Evolutionary conservation across 2,797 vertebrate genomes (phyloP).

Genomic region (Gallirallus australis): DNA sequence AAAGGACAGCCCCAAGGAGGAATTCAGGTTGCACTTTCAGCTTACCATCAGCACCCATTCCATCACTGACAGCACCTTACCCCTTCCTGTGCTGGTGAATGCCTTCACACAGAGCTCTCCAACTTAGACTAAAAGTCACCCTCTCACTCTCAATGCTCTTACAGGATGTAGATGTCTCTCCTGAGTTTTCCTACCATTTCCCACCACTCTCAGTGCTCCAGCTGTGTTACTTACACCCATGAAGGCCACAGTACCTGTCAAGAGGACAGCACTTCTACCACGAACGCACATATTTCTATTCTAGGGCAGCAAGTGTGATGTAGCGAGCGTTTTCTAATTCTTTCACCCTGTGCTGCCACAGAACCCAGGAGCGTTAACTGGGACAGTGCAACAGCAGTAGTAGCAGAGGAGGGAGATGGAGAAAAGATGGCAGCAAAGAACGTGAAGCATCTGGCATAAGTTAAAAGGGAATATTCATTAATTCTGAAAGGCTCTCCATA

Average conservation of each 20-base stretch:
- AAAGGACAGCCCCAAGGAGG: background rate
- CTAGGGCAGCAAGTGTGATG: background rate
- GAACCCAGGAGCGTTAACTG: background rate
- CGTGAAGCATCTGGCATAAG: background rate
- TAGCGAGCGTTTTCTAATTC: background rate
- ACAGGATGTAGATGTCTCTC: background rate
- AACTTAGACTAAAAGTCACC: background rate
- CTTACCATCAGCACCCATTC: rapidly evolving
- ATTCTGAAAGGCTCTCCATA: background rate
- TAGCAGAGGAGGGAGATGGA: background rate
- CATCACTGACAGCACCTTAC: background rate
- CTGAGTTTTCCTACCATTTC: background rate
- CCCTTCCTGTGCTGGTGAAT: background rate
- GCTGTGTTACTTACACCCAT: background rate
- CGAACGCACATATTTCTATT: background rate
- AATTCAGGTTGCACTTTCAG: background rate
- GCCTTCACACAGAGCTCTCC: background rate
- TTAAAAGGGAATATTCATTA: slow-evolving; percentile 9
- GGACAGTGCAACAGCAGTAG: background rate
- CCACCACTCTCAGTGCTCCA: background rate
- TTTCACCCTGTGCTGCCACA: background rate
- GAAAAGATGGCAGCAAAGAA: background rate
- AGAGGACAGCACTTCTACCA: background rate
- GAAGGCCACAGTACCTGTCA: background rate
- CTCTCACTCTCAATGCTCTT: background rate